Percentiles rank a stretch among this genome's conserved stretches.
These are phyloP conservation scores for Orbicella faveolata DNA, from an alignment of 64 coral and sea anemone species.

Conservation along the genomic window DNA sequence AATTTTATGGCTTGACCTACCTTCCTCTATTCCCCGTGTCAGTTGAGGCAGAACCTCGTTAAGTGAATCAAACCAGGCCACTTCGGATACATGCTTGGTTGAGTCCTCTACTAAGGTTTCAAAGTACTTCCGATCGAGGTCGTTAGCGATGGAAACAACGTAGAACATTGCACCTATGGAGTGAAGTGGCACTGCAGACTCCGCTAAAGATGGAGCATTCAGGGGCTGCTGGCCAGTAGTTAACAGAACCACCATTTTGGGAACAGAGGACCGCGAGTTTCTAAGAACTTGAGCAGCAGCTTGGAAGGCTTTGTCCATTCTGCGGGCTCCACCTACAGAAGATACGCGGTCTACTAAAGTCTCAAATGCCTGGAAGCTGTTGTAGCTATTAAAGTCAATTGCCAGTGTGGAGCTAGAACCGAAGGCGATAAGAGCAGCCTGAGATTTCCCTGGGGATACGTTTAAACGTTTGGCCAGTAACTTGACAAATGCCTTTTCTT, in stretches of 20 bases:
- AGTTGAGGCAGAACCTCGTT: conserved; percentile 3
- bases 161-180: conserved; percentile 71
- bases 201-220: conserved; percentile 45
- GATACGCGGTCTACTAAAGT: conserved; percentile 29
- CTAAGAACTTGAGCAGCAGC: conserved; percentile 22
- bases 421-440: conserved; percentile 45
- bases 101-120: neutral
- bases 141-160: conserved; percentile 71
- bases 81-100: neutral
- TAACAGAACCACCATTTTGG: conserved; percentile 65
- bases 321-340: conserved; percentile 25
- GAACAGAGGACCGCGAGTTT: conserved; percentile 3
- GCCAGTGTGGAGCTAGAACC: conserved; percentile 17
- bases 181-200: conserved; percentile 49
- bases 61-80: conserved; percentile 1
- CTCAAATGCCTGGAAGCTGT: conserved; percentile 8
- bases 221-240: conserved; percentile 52
- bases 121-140: conserved; percentile 39
- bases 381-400: conserved; percentile 45
- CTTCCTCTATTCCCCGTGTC: conserved; percentile 4
- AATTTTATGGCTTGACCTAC: neutral
- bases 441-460: conserved; percentile 50
- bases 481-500: conserved; percentile 70
- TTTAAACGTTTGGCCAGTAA: conserved; percentile 60
- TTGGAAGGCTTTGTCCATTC: conserved; percentile 75